Evolutionary conservation across 2,113 vertebrate genomes (phyloP).

Genomic region (Pygoscelis antarcticus): DNA sequence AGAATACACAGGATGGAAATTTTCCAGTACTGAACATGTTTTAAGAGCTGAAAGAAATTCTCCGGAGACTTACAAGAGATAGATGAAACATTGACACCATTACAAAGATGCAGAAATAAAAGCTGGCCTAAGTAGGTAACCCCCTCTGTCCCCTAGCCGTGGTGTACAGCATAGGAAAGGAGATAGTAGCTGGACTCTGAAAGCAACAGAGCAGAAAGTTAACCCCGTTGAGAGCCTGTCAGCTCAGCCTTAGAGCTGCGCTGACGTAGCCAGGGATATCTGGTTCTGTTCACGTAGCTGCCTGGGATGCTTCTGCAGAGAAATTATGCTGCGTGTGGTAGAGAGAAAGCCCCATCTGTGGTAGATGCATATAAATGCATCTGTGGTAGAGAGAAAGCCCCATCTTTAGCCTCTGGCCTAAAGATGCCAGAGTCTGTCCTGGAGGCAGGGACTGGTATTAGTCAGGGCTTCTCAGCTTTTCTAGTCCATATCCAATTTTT

Average conservation of each 20-base stretch:
- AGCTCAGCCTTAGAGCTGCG: background rate
- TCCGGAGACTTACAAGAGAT: background rate
- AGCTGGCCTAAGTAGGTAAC: background rate
- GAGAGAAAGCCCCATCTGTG: background rate
- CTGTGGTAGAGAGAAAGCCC: too few relatives aligned
- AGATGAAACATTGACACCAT: background rate
- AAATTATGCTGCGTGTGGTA: background rate
- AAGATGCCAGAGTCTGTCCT: background rate
- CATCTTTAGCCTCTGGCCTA: background rate
- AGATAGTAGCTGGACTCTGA: background rate
- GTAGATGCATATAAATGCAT: too few relatives aligned
- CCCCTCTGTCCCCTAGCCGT: rapidly evolving
- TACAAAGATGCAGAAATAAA: background rate
- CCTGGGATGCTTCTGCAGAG: background rate
- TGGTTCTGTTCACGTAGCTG: background rate
- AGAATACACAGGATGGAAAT: background rate
- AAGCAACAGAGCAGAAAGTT: background rate
- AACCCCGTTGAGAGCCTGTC: background rate
- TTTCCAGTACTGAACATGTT: background rate
- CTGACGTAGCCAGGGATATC: background rate
- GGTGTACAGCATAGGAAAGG: background rate
- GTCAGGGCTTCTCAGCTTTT: background rate
- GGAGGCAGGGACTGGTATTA: background rate
- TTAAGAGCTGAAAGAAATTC: background rate
- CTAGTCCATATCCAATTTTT: background rate